Evolutionary conservation across 2,888 invertebrate genomes (phyloP), one percentile per base, ranked within the genome.

Genomic region (Xanthia icteritia): DNA sequence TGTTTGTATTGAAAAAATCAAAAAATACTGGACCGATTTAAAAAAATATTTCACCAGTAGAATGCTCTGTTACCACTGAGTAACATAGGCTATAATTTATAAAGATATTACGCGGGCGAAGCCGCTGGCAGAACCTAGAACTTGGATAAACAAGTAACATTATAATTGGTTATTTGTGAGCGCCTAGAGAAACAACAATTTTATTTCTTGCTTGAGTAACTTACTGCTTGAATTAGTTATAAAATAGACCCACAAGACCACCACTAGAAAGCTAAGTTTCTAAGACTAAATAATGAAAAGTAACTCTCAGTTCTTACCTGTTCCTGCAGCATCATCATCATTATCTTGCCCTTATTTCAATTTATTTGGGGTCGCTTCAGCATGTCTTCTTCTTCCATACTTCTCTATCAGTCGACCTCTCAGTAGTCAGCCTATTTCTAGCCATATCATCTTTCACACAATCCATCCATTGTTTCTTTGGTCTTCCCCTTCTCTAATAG

Each of bases 171-270:
- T 17, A 13, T 5, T 68, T 51, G 9, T 20, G 2, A 74, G 66
- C 81, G 66, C 81, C 79, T 74, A 17, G 5, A 6, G 17, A 17
- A 48, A 56, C 4, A 39, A 17, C 0, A 13, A 75, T 27, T 54
- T 23, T 0, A 36, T n/a, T 27, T 67, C 31, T 31, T 13, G 5
- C 8, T 74, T 31, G 2, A 13, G 20, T 45, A 23, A 61, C 39
- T 45, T n/a, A 2, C 3, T 63, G 81, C 74, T 27, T 17, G 6
- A 6, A 27, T 56, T n/a, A 27, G n/a, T n/a, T n/a, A 56, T 13
- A 39, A 8, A 9, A 39, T 39, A 39, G 9, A 39, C 8, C 39
- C 8, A 11, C 4, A 2, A 56, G 4, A 56, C n/a, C 11, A n/a
- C 5, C n/a, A 56, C 13, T 11, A n/a, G 13, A 58, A 58, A 58